Conservation (phyloP, 2,113 vertebrate species). For the Urocitellus parryii region DNA sequence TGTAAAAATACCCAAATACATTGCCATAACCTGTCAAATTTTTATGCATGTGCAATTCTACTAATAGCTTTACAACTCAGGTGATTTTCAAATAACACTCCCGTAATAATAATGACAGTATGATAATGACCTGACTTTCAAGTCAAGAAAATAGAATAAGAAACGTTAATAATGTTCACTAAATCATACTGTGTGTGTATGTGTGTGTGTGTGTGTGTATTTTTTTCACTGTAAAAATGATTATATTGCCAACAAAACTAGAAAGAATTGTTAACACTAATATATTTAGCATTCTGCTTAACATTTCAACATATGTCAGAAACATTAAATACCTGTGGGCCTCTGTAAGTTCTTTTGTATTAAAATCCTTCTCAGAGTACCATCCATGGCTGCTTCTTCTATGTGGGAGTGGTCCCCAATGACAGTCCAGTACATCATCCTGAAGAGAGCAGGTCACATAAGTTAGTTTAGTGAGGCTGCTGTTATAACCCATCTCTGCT, state of each 20-base stretch:
- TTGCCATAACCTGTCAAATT: background rate
- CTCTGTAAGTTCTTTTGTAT: conserved; percentile 96
- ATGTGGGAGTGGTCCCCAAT: conserved; percentile 97
- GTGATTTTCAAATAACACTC: conserved; percentile 35
- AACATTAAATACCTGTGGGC: conserved; percentile 92
- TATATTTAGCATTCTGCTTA: background rate
- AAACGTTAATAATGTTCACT: conserved; percentile 49
- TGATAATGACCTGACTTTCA: conserved; percentile 34
- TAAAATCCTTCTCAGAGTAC: conserved; percentile 94
- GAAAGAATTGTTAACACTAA: background rate
- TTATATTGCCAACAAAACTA: background rate
- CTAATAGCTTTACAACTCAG: background rate
- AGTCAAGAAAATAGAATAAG: conserved; percentile 24
- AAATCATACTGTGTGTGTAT: conserved; percentile 15
- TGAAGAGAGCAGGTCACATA: conserved; percentile 72
- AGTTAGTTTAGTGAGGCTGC: background rate
- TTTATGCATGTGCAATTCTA: background rate
- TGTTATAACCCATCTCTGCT: background rate
- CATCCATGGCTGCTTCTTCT: conserved; percentile 98
- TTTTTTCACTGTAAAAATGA: background rate
- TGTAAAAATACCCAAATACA: background rate
- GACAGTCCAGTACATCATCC: conserved; percentile 99
- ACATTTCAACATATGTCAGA: background rate
- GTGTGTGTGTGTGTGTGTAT: too few relatives aligned
- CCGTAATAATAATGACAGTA: background rate